Percentiles rank a stretch among this genome's conserved stretches.
phyloP scores from a whole-genome alignment of 2,888 invertebrate species.

The Ormyrus rosae region DNA sequence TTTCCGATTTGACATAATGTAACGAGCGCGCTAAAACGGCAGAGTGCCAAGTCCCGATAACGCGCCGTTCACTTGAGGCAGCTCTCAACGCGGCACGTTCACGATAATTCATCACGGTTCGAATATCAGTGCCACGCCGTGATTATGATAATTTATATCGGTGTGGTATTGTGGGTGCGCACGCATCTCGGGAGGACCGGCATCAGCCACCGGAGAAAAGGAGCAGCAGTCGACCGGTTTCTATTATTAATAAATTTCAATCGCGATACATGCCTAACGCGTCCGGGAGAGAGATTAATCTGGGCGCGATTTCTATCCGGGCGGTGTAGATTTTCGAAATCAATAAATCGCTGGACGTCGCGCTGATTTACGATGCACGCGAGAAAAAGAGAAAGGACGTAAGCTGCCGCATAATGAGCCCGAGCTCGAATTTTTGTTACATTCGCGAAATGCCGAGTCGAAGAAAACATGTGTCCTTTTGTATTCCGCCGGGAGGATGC shows the following conservation, averaged over 20 bases:
- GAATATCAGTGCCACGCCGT: slow-evolving; percentile 57
- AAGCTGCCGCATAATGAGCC: slow-evolving; percentile 36
- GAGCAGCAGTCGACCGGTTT: slow-evolving; percentile 63
- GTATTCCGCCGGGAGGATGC: neutral
- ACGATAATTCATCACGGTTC: slow-evolving; percentile 37
- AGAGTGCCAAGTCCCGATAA: slow-evolving; percentile 21
- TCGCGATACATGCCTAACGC: slow-evolving; percentile 62
- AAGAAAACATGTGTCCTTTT: neutral
- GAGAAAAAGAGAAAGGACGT: slow-evolving; percentile 42
- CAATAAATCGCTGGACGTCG: slow-evolving; percentile 61
- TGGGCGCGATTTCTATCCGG: slow-evolving; percentile 62
- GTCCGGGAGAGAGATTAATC: slow-evolving; percentile 65
- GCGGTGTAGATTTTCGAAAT: slow-evolving; percentile 65
- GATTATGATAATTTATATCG: slow-evolving; percentile 71
- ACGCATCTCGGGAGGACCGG: slow-evolving; percentile 33
- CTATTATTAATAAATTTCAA: slow-evolving; percentile 73
- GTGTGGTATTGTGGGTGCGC: slow-evolving; percentile 14
- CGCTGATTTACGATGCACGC: slow-evolving; percentile 54
- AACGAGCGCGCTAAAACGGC: too few species aligned
- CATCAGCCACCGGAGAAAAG: neutral
- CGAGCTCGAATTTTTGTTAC: slow-evolving; percentile 23
- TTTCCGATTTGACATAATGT: too few species aligned
- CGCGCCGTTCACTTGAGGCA: slow-evolving; percentile 57
- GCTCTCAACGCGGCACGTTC: too few species aligned
- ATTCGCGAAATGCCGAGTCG: slow-evolving; percentile 8